These are phyloP conservation scores for Microtus ochrogaster DNA, from an alignment of 2,113 vertebrate species.

Conservation along the genomic window DNA sequence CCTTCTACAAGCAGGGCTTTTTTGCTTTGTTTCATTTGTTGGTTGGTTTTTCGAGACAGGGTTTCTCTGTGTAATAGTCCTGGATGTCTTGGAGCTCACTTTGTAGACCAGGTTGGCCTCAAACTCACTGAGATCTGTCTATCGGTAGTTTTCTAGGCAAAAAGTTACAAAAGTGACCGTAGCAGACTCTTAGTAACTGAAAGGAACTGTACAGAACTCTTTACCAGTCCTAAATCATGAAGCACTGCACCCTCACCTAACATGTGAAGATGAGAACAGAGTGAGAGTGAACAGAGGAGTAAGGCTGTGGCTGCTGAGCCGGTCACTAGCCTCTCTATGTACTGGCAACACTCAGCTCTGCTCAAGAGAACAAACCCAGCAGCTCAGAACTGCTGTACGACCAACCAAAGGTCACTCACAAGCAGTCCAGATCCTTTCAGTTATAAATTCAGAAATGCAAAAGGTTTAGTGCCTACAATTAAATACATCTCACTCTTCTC, in stretches of 20 bases:
- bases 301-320: neutral
- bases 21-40: neutral
- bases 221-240: constrained; percentile 27
- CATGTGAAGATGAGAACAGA: constrained; percentile 13
- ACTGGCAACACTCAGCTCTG: neutral
- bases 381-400: neutral
- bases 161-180: neutral
- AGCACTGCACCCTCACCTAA: neutral
- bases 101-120: neutral
- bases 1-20: neutral
- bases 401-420: neutral
- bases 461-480: neutral
- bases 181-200: neutral
- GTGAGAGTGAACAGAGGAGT: neutral
- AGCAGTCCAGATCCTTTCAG: constrained; percentile 13
- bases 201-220: neutral
- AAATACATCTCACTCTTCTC: neutral
- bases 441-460: constrained; percentile 38
- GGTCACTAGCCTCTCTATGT: neutral
- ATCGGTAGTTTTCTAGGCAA: neutral
- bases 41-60: neutral
- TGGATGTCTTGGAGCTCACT: neutral
- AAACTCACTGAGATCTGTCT: neutral
- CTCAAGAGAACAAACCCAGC: neutral
- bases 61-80: neutral